Conservation (phyloP, 2,113 vertebrate species). For the Percopsis transmontana region DNA sequence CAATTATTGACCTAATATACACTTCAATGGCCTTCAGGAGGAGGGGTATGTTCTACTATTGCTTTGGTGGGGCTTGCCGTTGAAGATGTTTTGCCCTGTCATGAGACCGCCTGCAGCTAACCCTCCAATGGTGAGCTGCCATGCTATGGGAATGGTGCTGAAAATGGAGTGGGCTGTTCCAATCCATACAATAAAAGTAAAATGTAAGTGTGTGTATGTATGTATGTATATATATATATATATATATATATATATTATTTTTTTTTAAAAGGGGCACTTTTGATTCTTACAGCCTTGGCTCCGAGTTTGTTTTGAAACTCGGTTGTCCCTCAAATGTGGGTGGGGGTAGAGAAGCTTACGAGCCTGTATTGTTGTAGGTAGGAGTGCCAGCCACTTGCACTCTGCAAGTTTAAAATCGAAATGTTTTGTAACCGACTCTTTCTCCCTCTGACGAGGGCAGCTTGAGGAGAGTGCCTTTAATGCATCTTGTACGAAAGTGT, state of each 20-base stretch:
- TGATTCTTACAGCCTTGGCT: no score
- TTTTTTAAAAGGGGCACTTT: background rate
- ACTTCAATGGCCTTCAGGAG: constrained; percentile 42
- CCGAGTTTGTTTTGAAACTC: no score
- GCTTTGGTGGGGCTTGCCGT: constrained; percentile 60
- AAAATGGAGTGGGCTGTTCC: constrained; percentile 37
- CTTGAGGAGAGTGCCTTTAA: no score
- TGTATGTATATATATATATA: no score
- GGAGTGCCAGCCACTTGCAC: no score
- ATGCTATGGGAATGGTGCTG: constrained; percentile 69
- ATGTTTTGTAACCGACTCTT: no score
- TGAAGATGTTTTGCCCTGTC: constrained; percentile 72
- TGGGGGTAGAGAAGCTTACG: background rate
- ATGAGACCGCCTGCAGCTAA: constrained; percentile 16
- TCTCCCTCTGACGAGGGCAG: no score
- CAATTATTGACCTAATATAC: background rate
- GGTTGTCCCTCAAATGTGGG: no score
- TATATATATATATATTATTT: no score
- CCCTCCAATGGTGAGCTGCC: constrained; percentile 67
- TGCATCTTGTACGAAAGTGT: no score
- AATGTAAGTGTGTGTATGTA: constrained; percentile 52
- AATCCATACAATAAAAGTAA: constrained; percentile 54
- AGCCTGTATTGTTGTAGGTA: background rate
- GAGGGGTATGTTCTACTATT: constrained; percentile 64
- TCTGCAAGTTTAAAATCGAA: no score